Conservation (phyloP, 2,113 vertebrate species). For the Heterotis niloticus region DNA sequence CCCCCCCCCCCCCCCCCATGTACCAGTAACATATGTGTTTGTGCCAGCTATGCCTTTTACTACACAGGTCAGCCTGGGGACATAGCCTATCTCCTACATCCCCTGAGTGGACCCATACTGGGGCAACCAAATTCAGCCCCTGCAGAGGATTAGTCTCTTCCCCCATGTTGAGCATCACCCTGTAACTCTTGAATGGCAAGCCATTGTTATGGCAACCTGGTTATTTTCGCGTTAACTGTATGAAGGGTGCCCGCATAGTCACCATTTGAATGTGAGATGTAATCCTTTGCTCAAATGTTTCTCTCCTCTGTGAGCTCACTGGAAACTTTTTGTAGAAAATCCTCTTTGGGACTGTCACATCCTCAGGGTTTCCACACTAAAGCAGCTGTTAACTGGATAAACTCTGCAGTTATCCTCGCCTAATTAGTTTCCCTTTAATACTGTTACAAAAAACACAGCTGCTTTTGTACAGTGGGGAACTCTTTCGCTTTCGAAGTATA, state of each 20-base stretch:
- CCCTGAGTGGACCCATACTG: not conserved
- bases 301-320: slow-evolving; percentile 36
- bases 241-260: not conserved
- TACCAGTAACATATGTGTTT: slow-evolving; percentile 18
- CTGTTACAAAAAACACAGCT: not conserved
- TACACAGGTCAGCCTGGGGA: not conserved
- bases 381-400: slow-evolving; percentile 40
- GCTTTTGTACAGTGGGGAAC: not conserved
- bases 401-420: slow-evolving; percentile 38
- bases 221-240: not conserved
- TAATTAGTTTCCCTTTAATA: slow-evolving; percentile 37
- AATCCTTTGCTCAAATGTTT: not conserved
- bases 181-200: not conserved
- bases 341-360: slow-evolving; percentile 55
- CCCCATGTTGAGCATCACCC: not conserved
- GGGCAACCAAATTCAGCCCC: not conserved
- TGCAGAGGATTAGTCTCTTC: not conserved
- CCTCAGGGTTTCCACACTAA: slow-evolving; percentile 32
- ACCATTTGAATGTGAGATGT: slow-evolving; percentile 25
- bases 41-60: slow-evolving; percentile 23
- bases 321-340: slow-evolving; percentile 59
- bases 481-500: not conserved
- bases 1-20: slow-evolving; percentile 20
- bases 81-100: not conserved
- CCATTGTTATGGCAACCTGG: slow-evolving; percentile 15